Conservation (phyloP, 2,113 vertebrate species). For the Notothenia coriiceps region DNA sequence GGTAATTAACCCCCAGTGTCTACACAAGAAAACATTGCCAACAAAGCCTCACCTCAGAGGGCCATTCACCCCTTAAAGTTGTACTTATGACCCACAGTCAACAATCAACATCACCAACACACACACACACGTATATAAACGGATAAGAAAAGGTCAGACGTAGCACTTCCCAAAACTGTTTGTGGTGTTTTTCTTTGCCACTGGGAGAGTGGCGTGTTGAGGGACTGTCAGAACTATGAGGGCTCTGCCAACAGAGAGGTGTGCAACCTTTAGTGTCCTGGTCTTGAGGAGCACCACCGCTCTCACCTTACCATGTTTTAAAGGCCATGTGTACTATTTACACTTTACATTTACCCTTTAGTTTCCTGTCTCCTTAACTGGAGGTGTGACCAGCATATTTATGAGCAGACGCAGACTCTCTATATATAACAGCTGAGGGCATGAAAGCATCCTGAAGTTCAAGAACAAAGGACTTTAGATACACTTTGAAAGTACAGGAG, state of each 20-base stretch:
- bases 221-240: conserved; percentile 80
- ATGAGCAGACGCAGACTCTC: conserved; percentile 40
- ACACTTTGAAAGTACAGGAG: background rate
- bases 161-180: conserved; percentile 69
- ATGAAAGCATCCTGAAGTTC: background rate
- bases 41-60: conserved; percentile 46
- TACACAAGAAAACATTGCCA: conserved; percentile 51
- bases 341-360: conserved; percentile 81
- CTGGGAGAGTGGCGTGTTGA: conserved; percentile 66
- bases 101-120: conserved; percentile 38
- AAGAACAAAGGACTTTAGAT: background rate
- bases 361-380: conserved; percentile 61
- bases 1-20: conserved; percentile 72
- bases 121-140: conserved; percentile 20
- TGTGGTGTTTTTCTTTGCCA: conserved; percentile 63
- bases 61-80: conserved; percentile 53
- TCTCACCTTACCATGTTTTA: conserved; percentile 81
- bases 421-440: conserved; percentile 6
- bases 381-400: conserved; percentile 71
- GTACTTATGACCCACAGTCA: conserved; percentile 61
- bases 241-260: conserved; percentile 71
- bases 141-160: conserved; percentile 80
- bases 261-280: conserved; percentile 83
- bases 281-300: conserved; percentile 66
- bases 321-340: conserved; percentile 82